Base-by-base conservation (phyloP, 2,888 invertebrate genomes). In the Drosophila subsilvestris region DNA sequence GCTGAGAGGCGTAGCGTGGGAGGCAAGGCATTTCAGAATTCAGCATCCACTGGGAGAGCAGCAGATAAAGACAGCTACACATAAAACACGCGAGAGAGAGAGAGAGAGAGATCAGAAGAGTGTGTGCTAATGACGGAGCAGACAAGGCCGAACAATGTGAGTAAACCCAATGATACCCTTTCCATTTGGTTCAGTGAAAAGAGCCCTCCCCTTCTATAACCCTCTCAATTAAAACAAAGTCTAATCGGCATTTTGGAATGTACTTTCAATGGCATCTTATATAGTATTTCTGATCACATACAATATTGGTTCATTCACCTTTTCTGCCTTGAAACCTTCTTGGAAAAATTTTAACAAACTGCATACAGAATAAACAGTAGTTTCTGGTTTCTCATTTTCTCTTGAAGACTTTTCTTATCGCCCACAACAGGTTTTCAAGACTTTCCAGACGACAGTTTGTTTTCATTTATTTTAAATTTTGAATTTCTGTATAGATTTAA, bases 81-180 rank as follows among this genome's bases (percentile, higher is more conserved):
- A 37, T 10, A 22, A 25, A n/a, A 10, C 2, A 8, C 25, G 42
- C 18, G 27, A 49, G 54, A 18, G 45, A 37, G 42, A 55, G 27
- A 10, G 42, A 37, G 17, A 22, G 25, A 54, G 61, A 37, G 51
- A 60, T 63, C 63, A 57, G 56, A 48, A 50, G 53, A 63, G 69
- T 60, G 59, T 44, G 18, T 14, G 17, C 55, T 71, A 76, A 78
- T 69, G 80, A 55, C 77, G 60, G 53, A 78, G 75, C 72, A 53
- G 57, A 66, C 78, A 80, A 80, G 76, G 80, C 71, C 78, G 74
- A 73, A 29, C 27, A 56, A 70, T 72, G 80, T 80, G 70, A 80
- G 80, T 80, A 72, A 74, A 17, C 17, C 68, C 51, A 22, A 59
- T 58, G 37, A 37, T 37, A 37, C 37, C 37, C 37, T 37, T n/a